A percentile compares a stretch with the other conserved stretches of the same genome.
phyloP scores from a whole-genome alignment of 2,888 invertebrate genomes.

The Drosophila testacea region DNA sequence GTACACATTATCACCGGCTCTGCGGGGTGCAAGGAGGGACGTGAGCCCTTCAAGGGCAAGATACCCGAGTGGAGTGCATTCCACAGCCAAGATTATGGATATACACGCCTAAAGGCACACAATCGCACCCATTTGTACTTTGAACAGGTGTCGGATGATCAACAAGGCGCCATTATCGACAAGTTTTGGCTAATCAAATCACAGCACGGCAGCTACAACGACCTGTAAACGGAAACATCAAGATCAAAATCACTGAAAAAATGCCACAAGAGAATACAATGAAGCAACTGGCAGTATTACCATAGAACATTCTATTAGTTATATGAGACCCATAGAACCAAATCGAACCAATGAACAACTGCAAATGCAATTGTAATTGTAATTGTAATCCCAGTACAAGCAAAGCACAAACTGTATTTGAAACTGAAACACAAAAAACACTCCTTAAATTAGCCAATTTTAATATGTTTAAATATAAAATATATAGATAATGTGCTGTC shows the following conservation, averaged over 20 bases:
- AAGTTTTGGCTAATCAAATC: constrained; percentile 89
- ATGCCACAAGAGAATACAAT: constrained; percentile 8
- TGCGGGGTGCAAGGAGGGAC: constrained; percentile 94
- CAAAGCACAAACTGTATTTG: constrained; percentile 19
- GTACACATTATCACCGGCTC: constrained; percentile 96
- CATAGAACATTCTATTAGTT: constrained; percentile 55
- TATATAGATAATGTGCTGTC: background rate
- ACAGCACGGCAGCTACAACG: constrained; percentile 73
- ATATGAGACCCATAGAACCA: constrained; percentile 3
- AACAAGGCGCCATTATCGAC: constrained; percentile 89
- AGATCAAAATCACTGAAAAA: constrained; percentile 2
- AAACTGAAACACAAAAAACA: constrained; percentile 17
- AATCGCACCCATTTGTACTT: constrained; percentile 95
- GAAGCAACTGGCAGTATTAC: constrained; percentile 66
- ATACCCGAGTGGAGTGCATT: constrained; percentile 93
- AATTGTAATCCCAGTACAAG: constrained; percentile 16
- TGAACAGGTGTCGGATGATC: constrained; percentile 94
- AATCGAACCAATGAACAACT: constrained; percentile 11
- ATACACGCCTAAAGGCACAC: constrained; percentile 91
- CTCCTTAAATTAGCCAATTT: constrained; percentile 50
- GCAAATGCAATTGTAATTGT: constrained; percentile 22
- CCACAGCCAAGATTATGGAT: constrained; percentile 95
- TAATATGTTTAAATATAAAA: background rate
- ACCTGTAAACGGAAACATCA: constrained; percentile 15
- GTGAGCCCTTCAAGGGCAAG: constrained; percentile 89